Evolutionary conservation across 1,140 invertebrate species (phyloP), one percentile per base, ranked within the genome.

Genomic region (Dufourea novaeangliae): DNA sequence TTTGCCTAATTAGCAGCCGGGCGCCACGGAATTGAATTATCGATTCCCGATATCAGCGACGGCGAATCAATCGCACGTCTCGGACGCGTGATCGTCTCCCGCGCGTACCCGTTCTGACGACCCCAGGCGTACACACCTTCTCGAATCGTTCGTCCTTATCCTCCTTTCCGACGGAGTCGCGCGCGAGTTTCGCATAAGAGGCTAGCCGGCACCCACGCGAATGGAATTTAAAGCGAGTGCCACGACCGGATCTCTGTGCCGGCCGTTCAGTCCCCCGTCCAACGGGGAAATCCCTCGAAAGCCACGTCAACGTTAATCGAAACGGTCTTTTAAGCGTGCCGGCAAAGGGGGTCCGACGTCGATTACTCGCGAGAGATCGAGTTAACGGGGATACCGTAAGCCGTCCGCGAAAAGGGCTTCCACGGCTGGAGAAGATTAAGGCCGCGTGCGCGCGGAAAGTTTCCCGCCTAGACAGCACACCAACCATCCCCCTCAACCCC

Each of bases 1-100:
- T 67, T 75, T 56, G 17, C 4, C 73, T 76, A 76, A 76, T 76
- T 76, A 59, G 54, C 54, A 17, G n/a, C n/a, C n/a, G n/a, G n/a
- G n/a, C 50, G 34, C 39, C 66, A 32, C 22, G 39, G 57, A 69
- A 76, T 76, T 44, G 39, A 76, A 76, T 76, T 76, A 76, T 76
- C 73, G 73, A 76, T 76, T 76, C 17, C 54, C 73, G 73, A 76
- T 76, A 69, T 69, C 73, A 46, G 63, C 17, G 2, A 50, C 11
- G 6, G 0, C 39, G 64, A 69, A 76, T 69, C 73, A 57, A 59
- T 76, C 64, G 64, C 66, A 34, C 64, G 64, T 69, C 25, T 10
- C 14, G 39, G 8, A 39, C 25, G n/a, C 46, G 71, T 17, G 57
- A 34, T 50, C 37, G 37, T 34, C 29, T 27, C 34, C 44, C n/a